Evolutionary conservation across 2,797 vertebrate species (phyloP), one percentile per base, ranked within the genome.

Genomic region (Zalophus californianus): DNA sequence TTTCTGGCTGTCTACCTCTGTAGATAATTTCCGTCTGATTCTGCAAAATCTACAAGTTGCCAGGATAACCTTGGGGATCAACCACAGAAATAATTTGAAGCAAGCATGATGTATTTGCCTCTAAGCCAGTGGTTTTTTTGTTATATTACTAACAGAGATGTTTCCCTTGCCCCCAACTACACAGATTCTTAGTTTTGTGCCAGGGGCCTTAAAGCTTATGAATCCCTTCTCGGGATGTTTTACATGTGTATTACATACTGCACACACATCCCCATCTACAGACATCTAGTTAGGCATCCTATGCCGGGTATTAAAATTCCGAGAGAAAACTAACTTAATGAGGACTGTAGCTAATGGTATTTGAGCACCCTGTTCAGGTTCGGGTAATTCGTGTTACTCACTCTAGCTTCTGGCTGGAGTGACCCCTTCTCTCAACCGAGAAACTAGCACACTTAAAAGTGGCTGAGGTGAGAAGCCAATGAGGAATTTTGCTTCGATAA

Each of bases 21-120:
- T 35, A 83, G 52, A n/a, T 94, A 62, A 23, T 58, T 68, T 94
- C 58, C 32, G 60, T 91, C 48, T 80, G 56, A 84, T 90, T 78
- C 10, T 92, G 41, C 48, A 89, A 85, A 94, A 25, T 70, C 41
- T 56, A 16, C 23, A 90, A 48, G 5, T 54, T 91, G 58, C 13
- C 18, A 52, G 38, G 21, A 56, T 86, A 92, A 85, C 32, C 20
- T 84, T n/a, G 44, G 29, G 41, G 12, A 62, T 60, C 58, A 86
- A n/a, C 77, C 73, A 79, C 48, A 88, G 78, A 91, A 86, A 92
- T 73, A 12, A 68, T 75, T 50, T 10, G n/a, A 80, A 38, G 41
- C 87, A 87, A 60, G 18, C 50, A n/a, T 84, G 14, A 77, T 41
- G 1, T 85, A 13, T 56, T 48, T 88, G 83, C 23, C 32, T 85